Base-by-base conservation (phyloP, 2,113 vertebrate genomes). In the Bagarius yarrelli region DNA sequence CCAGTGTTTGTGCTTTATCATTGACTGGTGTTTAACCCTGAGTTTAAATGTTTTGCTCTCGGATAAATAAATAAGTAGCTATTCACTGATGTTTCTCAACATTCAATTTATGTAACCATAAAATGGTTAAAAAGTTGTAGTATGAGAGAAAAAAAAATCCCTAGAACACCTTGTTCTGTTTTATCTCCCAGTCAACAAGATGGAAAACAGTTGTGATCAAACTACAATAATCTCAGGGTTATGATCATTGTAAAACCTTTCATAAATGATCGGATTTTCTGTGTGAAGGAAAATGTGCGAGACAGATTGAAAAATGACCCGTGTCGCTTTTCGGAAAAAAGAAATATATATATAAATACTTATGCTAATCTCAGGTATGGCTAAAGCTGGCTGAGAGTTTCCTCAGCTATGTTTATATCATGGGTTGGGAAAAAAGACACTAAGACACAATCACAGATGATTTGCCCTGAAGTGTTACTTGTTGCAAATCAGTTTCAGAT, bases 391-490 rank as follows among this genome's bases (percentile, higher is more conserved):
- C 40, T 0, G 5, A 50, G 15, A 27, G 50, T 3, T 30, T 11
- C 18, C 15, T 19, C 44, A 71, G 9, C 1, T 15, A 74, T n/a
- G n/a, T 23, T 18, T 8, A 34, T 30, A 73, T 19, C 25, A 55
- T 4, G 23, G 72, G 16, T 36, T 21, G 56, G 16, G 5, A 14
- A 47, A 25, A 30, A 19, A 27, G 9, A 32, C 53, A 73, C 53
- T 19, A 15, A 8, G 15, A 8, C 57, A 59, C n/a, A 13, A 36
- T n/a, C 40, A 40, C 55, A 59, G 73, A 55, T 73, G 50, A 55
- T 55, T 73, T 73, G 27, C 4, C 50, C 53, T 21, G 11, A 71
- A 12, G 32, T 57, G n/a, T 75, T 36, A 75, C 72, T 75, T 57
- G 72, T 75, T 75, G 53, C 53, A 18, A 23, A 75, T 57, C 53